phyloP scores from a whole-genome alignment of 35 echinoderm and acorn worm species.

The Hemicentrotus pulcherrimus region DNA sequence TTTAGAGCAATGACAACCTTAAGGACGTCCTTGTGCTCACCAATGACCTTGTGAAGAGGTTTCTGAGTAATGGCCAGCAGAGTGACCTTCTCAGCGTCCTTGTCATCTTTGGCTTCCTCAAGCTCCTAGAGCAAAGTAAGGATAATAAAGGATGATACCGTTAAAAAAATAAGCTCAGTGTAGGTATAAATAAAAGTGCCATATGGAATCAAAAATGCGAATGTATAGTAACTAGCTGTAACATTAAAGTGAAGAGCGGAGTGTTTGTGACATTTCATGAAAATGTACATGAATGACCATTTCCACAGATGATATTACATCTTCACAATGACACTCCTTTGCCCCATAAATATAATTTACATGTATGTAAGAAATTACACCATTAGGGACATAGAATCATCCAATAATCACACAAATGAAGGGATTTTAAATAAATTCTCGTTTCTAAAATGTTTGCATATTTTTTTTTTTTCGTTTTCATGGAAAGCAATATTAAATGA shows the following conservation, averaged over 20 bases:
- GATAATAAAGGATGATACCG: background rate
- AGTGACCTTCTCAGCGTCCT: slow-evolving; percentile 93
- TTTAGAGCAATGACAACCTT: slow-evolving; percentile 96
- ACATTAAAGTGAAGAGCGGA: background rate
- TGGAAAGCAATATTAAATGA: no score
- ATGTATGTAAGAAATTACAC: no score
- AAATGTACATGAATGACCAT: background rate
- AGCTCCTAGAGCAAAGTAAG: slow-evolving; percentile 62
- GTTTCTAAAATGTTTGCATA: no score
- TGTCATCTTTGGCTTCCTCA: slow-evolving; percentile 94
- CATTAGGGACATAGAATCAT: no score
- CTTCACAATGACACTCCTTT: background rate
- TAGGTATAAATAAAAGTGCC: background rate
- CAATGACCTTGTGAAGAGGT: slow-evolving; percentile 93
- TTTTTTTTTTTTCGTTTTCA: no score
- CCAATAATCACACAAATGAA: no score
- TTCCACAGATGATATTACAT: background rate
- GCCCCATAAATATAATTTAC: no score
- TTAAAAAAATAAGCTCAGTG: background rate
- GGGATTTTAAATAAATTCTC: no score
- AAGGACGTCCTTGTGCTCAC: slow-evolving; percentile 95
- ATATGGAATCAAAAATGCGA: no score
- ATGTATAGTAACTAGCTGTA: no score
- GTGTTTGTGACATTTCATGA: background rate
- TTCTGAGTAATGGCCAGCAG: slow-evolving; percentile 82